Evolutionary conservation across 2,888 invertebrate genomes (phyloP), one percentile per base, ranked within the genome.

Genomic region (Caenorhabditis sp.): DNA sequence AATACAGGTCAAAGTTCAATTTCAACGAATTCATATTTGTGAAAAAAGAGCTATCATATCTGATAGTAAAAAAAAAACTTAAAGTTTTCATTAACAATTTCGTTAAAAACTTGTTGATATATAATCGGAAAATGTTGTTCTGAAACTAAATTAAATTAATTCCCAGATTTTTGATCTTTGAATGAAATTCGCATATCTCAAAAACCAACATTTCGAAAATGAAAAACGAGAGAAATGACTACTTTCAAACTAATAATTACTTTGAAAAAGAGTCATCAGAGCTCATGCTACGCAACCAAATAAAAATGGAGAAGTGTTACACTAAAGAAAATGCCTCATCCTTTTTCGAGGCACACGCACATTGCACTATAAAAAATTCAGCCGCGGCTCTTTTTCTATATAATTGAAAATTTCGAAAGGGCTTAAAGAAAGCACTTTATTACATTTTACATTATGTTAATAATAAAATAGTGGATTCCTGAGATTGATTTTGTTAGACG

Each of bases 401-500:
- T 43, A 43, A 43, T 43, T 43, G 23, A 21, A 52, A 52, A 23
- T 52, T 52, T 8, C 8, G 52, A 21, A 23, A 23, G 4, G 50
- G 17, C 14, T n/a, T 20, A 52, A 52, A 52, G 52, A 52, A 52
- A n/a, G 52, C 43, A 43, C 43, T 43, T 43, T 43, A 12, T 43
- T 10, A 10, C 31, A 31, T 10, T 43, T 43, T n/a, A n/a, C n/a
- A 43, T 43, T 43, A 43, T 43, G 31, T 43, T 17, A 21, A 21
- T 20, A 52, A 52, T 23, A 21, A 23, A 52, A 17, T n/a, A n/a
- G n/a, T n/a, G n/a, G n/a, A n/a, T n/a, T 52, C 52, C 52, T 52
- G 52, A 52, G 52, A 52, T n/a, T 76, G 20, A 83, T 27, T n/a
- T n/a, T n/a, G n/a, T n/a, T n/a, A n/a, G n/a, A 83, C 83, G 25